Evolutionary conservation across 2,888 invertebrate species (phyloP), one percentile per base, ranked within the genome.

Genomic region (Lydus trimaculatus): DNA sequence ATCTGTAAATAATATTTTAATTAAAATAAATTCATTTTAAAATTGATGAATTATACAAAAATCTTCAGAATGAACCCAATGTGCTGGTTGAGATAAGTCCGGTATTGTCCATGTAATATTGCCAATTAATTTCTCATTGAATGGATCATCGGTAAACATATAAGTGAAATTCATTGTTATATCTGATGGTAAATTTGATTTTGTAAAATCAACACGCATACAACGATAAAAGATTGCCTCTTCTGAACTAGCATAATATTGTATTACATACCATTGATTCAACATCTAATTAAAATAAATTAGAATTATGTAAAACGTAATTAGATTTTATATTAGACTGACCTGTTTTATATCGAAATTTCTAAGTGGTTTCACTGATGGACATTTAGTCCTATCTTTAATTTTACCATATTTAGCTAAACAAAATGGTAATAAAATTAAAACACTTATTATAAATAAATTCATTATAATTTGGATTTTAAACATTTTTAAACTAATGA

Each of bases 131-230:
- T 90, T 90, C 83, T 95, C 95, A 31, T 93, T 91, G 7, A 92
- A 85, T 0, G 95, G 95, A 85, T 95, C 95, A 80, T 95, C 94
- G 0, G 91, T 91, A 78, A 92, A 96, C 66, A 92, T 92, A 83
- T 95, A 96, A 1, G 94, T 94, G 84, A 95, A 94, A 85, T 95
- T 94, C 95, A 96, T 95, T 0, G 93, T 94, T 60, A 94, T 91
- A 78, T 93, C 90, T 11, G 89, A 87, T 0, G 87, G 85, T 80
- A 86, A 85, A 4, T 85, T 75, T 4, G 87, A 84, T 76, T 89
- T 84, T 3, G 90, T 89, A 76, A 93, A 90, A 61, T 92, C 91
- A 0, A 94, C 92, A 73, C 90, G 87, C 95, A 96, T 95, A 80
- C 95, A 96, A 79, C 93, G 90, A 83, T 95, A 96, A 6, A 93